phyloP scores from a whole-genome alignment of 2,113 vertebrate species.

The Triplophysa dalaica region DNA sequence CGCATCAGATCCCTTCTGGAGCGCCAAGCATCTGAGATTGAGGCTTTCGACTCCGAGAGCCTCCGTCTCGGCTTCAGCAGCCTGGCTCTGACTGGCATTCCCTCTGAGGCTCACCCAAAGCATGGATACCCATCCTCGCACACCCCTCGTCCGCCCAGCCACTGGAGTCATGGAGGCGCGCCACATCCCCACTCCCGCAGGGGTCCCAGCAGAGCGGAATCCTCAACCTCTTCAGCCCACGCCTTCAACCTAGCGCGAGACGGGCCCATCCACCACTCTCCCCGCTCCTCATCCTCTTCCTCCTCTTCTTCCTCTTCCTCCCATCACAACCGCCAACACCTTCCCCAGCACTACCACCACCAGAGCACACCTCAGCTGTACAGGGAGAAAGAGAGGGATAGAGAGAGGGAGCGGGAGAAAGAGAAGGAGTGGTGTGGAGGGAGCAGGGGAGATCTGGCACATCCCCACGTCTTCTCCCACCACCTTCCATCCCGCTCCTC shows the following conservation, averaged over 20 bases:
- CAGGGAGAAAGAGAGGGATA: constrained; percentile 75
- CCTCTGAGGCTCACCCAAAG: constrained; percentile 84
- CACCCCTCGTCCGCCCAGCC: constrained; percentile 75
- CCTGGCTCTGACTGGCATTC: constrained; percentile 85
- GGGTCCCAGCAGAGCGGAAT: constrained; percentile 75
- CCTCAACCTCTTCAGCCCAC: constrained; percentile 61
- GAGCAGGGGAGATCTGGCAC: constrained; percentile 65
- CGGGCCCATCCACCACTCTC: constrained; percentile 68
- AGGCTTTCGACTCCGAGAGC: constrained; percentile 88
- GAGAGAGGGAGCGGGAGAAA: constrained; percentile 72
- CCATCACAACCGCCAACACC: constrained; percentile 69
- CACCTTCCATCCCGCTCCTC: constrained; percentile 79
- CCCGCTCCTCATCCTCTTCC: constrained; percentile 73
- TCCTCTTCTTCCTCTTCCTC: constrained; percentile 77
- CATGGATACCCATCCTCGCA: constrained; percentile 80
- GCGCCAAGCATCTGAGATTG: constrained; percentile 88
- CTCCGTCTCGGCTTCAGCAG: constrained; percentile 89
- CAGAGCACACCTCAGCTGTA: constrained; percentile 80
- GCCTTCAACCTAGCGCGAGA: constrained; percentile 62
- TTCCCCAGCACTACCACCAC: constrained; percentile 78
- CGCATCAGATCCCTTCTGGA: constrained; percentile 87
- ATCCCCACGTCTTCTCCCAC: constrained; percentile 76
- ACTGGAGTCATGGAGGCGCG: constrained; percentile 85
- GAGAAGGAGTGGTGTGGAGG: constrained; percentile 67
- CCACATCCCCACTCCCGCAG: constrained; percentile 78